These are phyloP conservation scores for Linnaemya vulpina DNA, from an alignment of 2,888 invertebrate species.

Conservation along the genomic window DNA sequence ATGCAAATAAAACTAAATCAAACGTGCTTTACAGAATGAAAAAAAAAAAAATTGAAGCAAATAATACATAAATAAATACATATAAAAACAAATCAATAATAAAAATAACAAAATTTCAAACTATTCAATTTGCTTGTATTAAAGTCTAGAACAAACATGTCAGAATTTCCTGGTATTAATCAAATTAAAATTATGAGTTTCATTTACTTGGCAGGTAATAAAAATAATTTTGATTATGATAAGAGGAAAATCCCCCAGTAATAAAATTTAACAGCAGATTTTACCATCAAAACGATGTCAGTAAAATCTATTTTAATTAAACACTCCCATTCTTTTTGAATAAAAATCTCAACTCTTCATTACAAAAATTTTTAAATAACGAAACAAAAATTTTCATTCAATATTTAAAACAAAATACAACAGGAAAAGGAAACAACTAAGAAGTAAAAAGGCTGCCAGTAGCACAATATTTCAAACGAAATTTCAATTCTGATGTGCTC, in stretches of 20 bases:
- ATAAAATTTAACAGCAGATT: background rate
- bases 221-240: background rate
- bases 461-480: constrained; percentile 27
- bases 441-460: constrained; percentile 60
- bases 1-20: too few relatives aligned
- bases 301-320: constrained; percentile 1
- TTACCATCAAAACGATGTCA: background rate
- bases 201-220: too few relatives aligned
- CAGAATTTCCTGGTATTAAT: too few relatives aligned
- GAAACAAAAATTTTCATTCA: constrained; percentile 22
- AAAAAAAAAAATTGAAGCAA: too few relatives aligned
- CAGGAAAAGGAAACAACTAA: background rate
- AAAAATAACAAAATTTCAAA: too few relatives aligned
- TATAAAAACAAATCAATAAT: too few relatives aligned
- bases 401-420: constrained; percentile 17
- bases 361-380: constrained; percentile 24
- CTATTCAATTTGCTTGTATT: too few relatives aligned
- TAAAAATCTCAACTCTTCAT: background rate
- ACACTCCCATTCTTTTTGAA: background rate
- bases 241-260: background rate
- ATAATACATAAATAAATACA: too few relatives aligned
- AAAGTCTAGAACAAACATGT: too few relatives aligned
- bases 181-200: too few relatives aligned
- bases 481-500: constrained; percentile 32
- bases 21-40: too few relatives aligned